Conservation (phyloP, 2,113 vertebrate genomes). For the Chionodraco myersi region DNA sequence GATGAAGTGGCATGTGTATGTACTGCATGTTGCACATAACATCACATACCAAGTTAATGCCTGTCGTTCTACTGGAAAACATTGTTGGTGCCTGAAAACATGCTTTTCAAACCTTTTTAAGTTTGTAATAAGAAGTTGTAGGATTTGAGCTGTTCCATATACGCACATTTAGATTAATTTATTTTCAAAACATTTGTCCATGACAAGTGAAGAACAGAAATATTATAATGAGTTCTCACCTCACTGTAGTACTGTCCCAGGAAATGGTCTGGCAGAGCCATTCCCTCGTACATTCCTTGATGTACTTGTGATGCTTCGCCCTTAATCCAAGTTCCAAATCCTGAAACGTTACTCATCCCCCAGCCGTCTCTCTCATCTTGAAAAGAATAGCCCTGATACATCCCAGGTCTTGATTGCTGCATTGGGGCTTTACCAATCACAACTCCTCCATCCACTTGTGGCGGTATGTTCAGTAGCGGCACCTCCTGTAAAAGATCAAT, state of each 20-base stretch:
- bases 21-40: no score
- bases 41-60: no score
- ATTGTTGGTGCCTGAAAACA: no score
- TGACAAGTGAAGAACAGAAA: not conserved
- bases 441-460: slow-evolving; percentile 4
- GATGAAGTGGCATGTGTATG: no score
- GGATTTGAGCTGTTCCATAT: not conserved
- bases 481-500: slow-evolving; percentile 60
- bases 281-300: slow-evolving; percentile 45
- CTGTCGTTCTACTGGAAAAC: no score
- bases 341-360: slow-evolving; percentile 13
- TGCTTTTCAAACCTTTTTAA: no score
- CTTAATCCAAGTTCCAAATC: slow-evolving; percentile 16
- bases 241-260: slow-evolving; percentile 75
- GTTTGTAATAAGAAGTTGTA: no score
- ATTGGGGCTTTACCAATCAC: no score
- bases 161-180: not conserved
- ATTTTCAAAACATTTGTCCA: not conserved
- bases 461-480: slow-evolving; percentile 41
- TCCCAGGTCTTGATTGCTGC: no score
- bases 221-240: slow-evolving; percentile 57
- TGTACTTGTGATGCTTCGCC: slow-evolving; percentile 1
- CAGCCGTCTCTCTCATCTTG: not conserved
- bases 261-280: slow-evolving; percentile 68
- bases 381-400: no score